Conservation (phyloP, 2,797 vertebrate genomes). For the Muscicapa striata region DNA sequence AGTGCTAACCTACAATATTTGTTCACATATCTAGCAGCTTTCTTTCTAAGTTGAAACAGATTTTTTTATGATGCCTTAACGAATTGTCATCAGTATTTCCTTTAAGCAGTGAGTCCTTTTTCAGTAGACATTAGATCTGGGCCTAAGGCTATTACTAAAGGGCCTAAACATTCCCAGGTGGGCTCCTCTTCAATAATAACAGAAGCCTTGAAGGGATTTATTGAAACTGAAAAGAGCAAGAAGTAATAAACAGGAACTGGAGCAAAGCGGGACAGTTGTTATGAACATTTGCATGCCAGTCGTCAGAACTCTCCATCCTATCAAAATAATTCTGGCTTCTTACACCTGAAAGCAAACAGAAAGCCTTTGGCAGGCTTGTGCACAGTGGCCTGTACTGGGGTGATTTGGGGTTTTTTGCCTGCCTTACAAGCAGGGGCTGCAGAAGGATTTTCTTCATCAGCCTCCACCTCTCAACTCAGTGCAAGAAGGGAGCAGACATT, state of each 20-base stretch:
- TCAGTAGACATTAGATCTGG: constrained; percentile 72
- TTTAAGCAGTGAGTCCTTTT: constrained; percentile 74
- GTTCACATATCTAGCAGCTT: constrained; percentile 70
- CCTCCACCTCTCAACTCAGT: background rate
- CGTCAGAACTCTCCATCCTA: constrained; percentile 46
- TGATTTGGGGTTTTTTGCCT: background rate
- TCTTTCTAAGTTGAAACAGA: constrained; percentile 62
- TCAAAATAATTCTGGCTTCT: constrained; percentile 57
- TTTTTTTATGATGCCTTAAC: constrained; percentile 57
- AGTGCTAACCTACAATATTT: constrained; percentile 69
- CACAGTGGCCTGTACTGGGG: background rate
- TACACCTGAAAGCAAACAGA: constrained; percentile 40
- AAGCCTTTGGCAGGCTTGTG: constrained; percentile 44
- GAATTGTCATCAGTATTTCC: constrained; percentile 75
- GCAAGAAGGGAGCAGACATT: background rate
- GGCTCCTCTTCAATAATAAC: constrained; percentile 69
- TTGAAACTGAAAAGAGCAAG: constrained; percentile 68
- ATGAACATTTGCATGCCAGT: constrained; percentile 68
- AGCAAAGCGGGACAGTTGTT: constrained; percentile 59
- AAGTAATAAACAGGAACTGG: constrained; percentile 70
- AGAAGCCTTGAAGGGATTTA: constrained; percentile 71
- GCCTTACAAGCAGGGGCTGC: constrained; percentile 41
- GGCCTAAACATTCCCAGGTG: constrained; percentile 79
- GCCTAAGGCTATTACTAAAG: constrained; percentile 75
- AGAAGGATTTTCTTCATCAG: background rate